phyloP scores from a whole-genome alignment of 2,113 vertebrate genomes.

The Muscicapa adusta region DNA sequence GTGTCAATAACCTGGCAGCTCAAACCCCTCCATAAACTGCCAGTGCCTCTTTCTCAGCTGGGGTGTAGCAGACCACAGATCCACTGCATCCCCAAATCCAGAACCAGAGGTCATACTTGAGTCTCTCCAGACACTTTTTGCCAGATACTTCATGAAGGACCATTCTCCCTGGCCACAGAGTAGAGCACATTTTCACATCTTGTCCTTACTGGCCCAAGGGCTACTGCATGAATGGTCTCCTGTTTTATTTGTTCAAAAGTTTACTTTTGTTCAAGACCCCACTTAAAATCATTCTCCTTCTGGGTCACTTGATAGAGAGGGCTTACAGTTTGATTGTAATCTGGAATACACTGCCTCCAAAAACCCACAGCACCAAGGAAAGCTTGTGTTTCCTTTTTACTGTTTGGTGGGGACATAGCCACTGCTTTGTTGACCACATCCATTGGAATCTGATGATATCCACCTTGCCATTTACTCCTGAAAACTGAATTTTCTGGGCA shows the following conservation, averaged over 20 bases:
- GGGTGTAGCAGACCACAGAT: not conserved
- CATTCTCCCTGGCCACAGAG: not conserved
- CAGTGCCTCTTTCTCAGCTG: not conserved
- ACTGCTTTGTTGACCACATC: not conserved
- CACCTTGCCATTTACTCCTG: not conserved
- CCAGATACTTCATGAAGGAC: not conserved
- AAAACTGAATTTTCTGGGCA: not conserved
- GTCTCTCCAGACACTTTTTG: not conserved
- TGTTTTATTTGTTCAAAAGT: not conserved
- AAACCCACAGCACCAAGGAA: not conserved
- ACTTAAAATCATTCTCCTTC: not conserved
- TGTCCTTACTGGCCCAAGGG: not conserved
- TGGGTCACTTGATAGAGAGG: not conserved
- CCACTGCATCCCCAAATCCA: accelerated
- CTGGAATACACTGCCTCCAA: not conserved
- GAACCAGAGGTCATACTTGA: accelerated
- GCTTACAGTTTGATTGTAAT: not conserved
- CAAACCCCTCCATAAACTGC: not conserved
- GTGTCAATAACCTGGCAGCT: not conserved
- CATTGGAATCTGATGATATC: not conserved
- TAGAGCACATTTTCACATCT: not conserved
- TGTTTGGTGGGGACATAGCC: not conserved
- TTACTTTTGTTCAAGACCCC: not conserved
- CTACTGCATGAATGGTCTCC: not conserved
- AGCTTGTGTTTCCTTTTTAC: not conserved